A percentile compares a stretch with the other conserved stretches of the same genome.
Conservation (phyloP, 1,140 invertebrate genomes). For the Pararge aegeria region DNA sequence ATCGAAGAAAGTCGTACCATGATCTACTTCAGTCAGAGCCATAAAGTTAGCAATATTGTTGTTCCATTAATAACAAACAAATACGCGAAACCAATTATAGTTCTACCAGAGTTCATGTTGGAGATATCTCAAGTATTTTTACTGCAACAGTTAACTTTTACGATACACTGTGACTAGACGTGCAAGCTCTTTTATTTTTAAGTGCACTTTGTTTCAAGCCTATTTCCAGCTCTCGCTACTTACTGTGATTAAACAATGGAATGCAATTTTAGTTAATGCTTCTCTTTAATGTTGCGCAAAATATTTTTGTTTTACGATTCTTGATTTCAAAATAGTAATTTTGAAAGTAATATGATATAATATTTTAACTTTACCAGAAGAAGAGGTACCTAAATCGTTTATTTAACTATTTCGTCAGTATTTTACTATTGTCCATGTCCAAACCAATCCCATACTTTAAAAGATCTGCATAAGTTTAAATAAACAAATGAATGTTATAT, state of each 20-base stretch:
- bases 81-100: slow-evolving; percentile 1
- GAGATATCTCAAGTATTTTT: slow-evolving; percentile 35
- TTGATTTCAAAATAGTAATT: too few species aligned
- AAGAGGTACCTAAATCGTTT: too few species aligned
- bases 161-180: slow-evolving; percentile 26
- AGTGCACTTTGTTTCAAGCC: slow-evolving; percentile 22
- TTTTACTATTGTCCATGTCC: too few species aligned
- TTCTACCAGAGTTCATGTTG: slow-evolving; percentile 17
- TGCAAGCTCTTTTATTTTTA: slow-evolving; percentile 33
- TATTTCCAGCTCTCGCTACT: slow-evolving; percentile 4
- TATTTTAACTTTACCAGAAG: too few species aligned
- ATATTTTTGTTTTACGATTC: not conserved
- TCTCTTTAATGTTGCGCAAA: not conserved
- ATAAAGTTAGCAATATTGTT: too few species aligned
- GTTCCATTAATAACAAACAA: not conserved
- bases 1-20: too few species aligned
- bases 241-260: slow-evolving; percentile 8
- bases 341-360: too few species aligned
- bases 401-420: too few species aligned
- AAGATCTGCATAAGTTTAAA: too few species aligned
- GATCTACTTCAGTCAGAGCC: too few species aligned
- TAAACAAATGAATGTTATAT: too few species aligned
- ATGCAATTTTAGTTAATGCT: slow-evolving; percentile 2
- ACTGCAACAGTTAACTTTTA: slow-evolving; percentile 37
- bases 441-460: too few species aligned